Evolutionary conservation across 2,888 invertebrate species (phyloP).

Genomic region (Margaritifera margaritifera): DNA sequence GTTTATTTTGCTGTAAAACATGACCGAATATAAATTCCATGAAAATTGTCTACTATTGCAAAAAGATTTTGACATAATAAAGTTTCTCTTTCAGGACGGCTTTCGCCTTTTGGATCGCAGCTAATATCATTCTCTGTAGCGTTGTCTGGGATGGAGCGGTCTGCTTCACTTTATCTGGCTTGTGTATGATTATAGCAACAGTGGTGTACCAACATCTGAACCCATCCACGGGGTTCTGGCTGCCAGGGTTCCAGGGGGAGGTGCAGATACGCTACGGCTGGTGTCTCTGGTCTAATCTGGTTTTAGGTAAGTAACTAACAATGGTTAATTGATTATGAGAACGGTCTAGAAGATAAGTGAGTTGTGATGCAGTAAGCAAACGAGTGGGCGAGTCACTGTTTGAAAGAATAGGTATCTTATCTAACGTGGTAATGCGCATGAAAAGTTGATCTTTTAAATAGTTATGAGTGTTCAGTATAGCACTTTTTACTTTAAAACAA

Average conservation of each 20-base stretch:
- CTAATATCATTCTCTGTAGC: constrained; percentile 86
- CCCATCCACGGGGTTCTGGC: constrained; percentile 81
- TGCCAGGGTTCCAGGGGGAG: constrained; percentile 87
- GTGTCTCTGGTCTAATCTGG: constrained; percentile 86
- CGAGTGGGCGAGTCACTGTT: no score
- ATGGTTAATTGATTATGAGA: no score
- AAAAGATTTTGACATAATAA: background rate
- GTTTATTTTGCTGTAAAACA: no score
- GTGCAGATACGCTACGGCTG: constrained; percentile 91
- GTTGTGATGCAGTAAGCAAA: no score
- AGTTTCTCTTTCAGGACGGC: constrained; percentile 82
- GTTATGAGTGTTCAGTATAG: no score
- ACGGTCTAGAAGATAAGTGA: no score
- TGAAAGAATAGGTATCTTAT: no score
- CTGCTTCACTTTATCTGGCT: constrained; percentile 85
- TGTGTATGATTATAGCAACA: constrained; percentile 85
- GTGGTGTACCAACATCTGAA: constrained; percentile 87
- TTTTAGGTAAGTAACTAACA: constrained; percentile 33
- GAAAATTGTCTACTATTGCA: no score
- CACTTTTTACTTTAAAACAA: no score
- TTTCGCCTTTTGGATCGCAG: constrained; percentile 91
- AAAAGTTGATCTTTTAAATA: no score
- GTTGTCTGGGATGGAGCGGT: constrained; percentile 96
- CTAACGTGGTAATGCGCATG: no score
- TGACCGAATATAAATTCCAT: no score